Percentiles rank a stretch among this genome's conserved stretches.
These are phyloP conservation scores for Psettodes erumei DNA, from an alignment of 2,113 vertebrate genomes.

Conservation along the genomic window DNA sequence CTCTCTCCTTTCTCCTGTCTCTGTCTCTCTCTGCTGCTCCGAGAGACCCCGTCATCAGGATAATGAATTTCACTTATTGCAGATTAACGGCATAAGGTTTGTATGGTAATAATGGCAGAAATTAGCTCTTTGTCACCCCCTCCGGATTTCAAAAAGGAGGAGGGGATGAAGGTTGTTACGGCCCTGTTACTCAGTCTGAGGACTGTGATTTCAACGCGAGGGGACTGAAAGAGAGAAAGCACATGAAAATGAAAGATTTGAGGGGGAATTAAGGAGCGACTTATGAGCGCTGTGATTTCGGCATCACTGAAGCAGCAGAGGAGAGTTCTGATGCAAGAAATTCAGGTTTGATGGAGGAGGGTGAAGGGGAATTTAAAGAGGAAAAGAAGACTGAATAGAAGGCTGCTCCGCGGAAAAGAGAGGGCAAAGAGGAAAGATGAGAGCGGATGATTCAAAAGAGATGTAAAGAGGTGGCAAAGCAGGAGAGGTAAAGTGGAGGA, in stretches of 20 bases:
- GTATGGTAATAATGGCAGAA: constrained; percentile 77
- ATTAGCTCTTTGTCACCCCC: constrained; percentile 79
- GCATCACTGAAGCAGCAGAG: constrained; percentile 43
- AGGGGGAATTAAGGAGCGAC: constrained; percentile 54
- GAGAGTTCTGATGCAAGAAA: constrained; percentile 64
- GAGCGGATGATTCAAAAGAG: constrained; percentile 65
- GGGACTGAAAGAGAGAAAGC: constrained; percentile 36
- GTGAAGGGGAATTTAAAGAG: constrained; percentile 62
- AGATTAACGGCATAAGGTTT: constrained; percentile 77
- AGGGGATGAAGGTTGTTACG: constrained; percentile 59
- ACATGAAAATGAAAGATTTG: constrained; percentile 55
- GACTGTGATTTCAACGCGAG: constrained; percentile 59
- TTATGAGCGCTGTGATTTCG: constrained; percentile 55
- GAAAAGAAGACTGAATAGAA: constrained; percentile 42
- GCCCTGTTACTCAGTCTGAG: constrained; percentile 43
- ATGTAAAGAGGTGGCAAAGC: constrained; percentile 40
- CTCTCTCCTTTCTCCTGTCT: constrained; percentile 64
- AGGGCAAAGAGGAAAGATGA: constrained; percentile 65
- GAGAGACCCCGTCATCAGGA: constrained; percentile 75
- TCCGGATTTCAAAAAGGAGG: constrained; percentile 62
- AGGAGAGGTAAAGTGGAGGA: constrained; percentile 45
- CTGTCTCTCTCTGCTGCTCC: constrained; percentile 62
- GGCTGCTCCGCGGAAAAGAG: constrained; percentile 42
- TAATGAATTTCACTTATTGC: constrained; percentile 83
- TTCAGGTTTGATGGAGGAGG: constrained; percentile 58